These are phyloP conservation scores for Tenodera sinensis DNA, from an alignment of 2,888 invertebrate genomes.

Conservation along the genomic window DNA sequence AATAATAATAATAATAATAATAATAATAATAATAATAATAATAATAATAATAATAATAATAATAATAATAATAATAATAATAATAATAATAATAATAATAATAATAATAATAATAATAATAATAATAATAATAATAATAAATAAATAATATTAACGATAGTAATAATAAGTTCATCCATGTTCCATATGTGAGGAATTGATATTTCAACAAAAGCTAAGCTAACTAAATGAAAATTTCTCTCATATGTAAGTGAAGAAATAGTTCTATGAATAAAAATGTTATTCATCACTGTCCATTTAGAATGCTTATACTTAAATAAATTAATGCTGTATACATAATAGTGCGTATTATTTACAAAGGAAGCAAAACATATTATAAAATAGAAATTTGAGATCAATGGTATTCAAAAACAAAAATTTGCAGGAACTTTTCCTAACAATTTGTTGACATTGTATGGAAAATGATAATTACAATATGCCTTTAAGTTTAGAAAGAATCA, in stretches of 20 bases:
- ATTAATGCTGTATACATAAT: neutral
- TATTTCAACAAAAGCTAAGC: neutral
- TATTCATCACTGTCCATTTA: neutral
- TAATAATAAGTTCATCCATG: neutral
- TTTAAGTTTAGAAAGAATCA: slow-evolving; percentile 14
- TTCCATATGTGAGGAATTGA: neutral
- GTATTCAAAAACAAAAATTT: neutral
- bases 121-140: no score
- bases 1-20: no score
- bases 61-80: no score
- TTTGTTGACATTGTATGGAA: neutral
- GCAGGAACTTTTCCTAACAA: neutral
- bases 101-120: no score
- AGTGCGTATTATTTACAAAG: neutral
- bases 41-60: no score
- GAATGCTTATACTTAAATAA: neutral
- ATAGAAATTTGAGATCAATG: neutral
- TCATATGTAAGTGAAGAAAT: neutral
- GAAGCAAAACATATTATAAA: neutral
- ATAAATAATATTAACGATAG: no score
- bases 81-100: no score
- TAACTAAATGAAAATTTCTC: neutral
- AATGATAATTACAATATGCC: slow-evolving; percentile 5
- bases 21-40: neutral
- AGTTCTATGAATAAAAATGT: neutral